Conservation (phyloP, 1,140 invertebrate genomes). For the Brachionus sp. region DNA sequence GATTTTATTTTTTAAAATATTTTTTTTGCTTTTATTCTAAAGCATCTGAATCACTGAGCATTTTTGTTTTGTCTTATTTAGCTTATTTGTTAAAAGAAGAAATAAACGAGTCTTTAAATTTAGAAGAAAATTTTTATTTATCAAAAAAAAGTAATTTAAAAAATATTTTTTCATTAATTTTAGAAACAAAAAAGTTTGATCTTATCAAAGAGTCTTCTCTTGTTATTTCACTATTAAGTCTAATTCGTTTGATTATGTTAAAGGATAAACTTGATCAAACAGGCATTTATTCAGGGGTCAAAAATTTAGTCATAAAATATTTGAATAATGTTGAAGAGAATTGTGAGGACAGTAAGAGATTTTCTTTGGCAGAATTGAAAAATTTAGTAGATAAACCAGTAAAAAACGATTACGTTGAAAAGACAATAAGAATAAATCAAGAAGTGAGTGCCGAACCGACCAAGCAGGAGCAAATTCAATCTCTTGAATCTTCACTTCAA, state of each 20-base stretch:
- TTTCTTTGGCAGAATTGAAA: not conserved
- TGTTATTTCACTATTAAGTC: not conserved
- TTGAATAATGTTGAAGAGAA: not conserved
- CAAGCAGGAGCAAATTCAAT: slow-evolving; percentile 5
- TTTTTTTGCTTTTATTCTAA: not conserved
- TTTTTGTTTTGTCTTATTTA: slow-evolving; percentile 6
- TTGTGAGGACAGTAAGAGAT: not conserved
- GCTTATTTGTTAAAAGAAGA: slow-evolving; percentile 34
- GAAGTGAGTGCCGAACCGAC: not conserved
- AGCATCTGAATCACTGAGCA: not conserved
- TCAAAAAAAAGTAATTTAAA: not conserved
- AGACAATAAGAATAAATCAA: not conserved
- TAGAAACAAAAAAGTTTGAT: not conserved
- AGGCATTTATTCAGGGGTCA: not conserved
- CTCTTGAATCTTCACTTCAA: not conserved
- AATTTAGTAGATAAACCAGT: not conserved
- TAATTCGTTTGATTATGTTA: slow-evolving; percentile 9
- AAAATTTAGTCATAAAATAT: not conserved
- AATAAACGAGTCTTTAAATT: not conserved
- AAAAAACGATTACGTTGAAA: not conserved
- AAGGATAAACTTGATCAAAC: slow-evolving; percentile 6
- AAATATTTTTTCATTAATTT: not conserved
- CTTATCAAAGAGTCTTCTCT: not conserved
- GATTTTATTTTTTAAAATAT: slow-evolving; percentile 1
- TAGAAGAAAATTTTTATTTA: not conserved